These are phyloP conservation scores for Oscheius sp. DNA, from an alignment of 2,888 invertebrate species.

Conservation along the genomic window DNA sequence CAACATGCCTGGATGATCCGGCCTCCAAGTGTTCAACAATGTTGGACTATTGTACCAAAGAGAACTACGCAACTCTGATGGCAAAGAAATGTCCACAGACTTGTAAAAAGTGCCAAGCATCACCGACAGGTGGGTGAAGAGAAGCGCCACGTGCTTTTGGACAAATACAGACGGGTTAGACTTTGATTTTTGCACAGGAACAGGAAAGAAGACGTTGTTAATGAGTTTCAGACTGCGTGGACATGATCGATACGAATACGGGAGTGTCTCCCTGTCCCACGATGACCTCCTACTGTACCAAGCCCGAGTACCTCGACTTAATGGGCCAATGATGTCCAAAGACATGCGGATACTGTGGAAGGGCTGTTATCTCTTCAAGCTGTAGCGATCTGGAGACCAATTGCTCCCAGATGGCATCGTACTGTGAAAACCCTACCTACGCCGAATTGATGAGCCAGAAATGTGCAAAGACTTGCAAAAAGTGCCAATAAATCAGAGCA, in stretches of 20 bases:
- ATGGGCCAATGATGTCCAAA: slow-evolving; percentile 3
- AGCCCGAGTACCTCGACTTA: not conserved
- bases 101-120: not conserved
- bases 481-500: not conserved
- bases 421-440: not conserved
- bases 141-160: too few relatives aligned
- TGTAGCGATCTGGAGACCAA: not conserved
- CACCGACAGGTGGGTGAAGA: not conserved
- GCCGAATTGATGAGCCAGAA: not conserved
- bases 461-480: not conserved
- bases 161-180: too few relatives aligned
- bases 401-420: not conserved
- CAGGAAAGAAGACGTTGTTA: too few relatives aligned
- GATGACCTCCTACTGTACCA: not conserved
- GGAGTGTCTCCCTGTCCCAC: not conserved
- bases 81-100: not conserved
- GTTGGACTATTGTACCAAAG: not conserved
- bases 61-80: not conserved
- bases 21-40: not conserved
- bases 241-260: not conserved
- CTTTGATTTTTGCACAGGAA: too few relatives aligned
- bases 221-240: not conserved
- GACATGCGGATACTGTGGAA: not conserved
- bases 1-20: not conserved
- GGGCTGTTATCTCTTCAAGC: not conserved